Conservation (phyloP, 2,888 invertebrate species). For the Catocala sponsa region DNA sequence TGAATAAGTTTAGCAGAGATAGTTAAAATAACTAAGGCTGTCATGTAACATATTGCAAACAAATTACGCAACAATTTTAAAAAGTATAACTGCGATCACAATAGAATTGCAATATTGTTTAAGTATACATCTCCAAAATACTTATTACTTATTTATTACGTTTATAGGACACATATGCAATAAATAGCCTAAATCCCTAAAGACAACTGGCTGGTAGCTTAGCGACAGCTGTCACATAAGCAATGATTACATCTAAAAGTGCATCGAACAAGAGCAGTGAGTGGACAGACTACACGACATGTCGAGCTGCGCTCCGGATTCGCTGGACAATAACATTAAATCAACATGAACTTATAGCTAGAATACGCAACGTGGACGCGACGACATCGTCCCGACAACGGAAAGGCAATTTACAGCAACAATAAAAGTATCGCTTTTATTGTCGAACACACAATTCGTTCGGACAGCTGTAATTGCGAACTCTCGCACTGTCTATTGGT, state of each 20-base stretch:
- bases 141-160: too few species aligned
- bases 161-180: background rate
- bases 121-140: too few species aligned
- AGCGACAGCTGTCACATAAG: constrained; percentile 4
- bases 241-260: constrained; percentile 22
- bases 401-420: constrained; percentile 78
- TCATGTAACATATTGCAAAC: too few species aligned
- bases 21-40: too few species aligned
- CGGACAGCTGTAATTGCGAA: constrained; percentile 85
- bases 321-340: constrained; percentile 73
- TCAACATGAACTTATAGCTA: constrained; percentile 72
- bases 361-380: constrained; percentile 68
- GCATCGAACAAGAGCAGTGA: constrained; percentile 25
- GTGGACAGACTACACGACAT: constrained; percentile 10
- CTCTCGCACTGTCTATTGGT: constrained; percentile 80
- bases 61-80: too few species aligned
- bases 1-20: too few species aligned
- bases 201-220: background rate
- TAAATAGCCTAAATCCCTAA: background rate
- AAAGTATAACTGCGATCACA: too few species aligned
- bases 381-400: constrained; percentile 71
- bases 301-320: constrained; percentile 51
- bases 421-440: constrained; percentile 86
- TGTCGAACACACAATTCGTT: constrained; percentile 83
- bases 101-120: too few species aligned